phyloP scores from a whole-genome alignment of 2,113 vertebrate species.

The Antechinus flavipes region DNA sequence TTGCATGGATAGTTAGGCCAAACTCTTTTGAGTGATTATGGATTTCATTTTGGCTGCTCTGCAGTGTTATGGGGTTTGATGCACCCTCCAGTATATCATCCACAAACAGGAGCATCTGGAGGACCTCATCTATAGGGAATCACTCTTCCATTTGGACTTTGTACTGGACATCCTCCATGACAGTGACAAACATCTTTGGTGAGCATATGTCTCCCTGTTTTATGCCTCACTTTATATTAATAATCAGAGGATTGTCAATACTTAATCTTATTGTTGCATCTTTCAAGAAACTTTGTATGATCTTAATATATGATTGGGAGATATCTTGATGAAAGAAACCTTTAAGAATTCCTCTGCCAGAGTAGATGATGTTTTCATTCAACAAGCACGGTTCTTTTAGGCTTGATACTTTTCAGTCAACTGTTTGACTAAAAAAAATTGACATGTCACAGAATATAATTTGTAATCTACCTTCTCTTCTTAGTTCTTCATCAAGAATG shows the following conservation, averaged over 20 bases:
- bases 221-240: not conserved
- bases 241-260: not conserved
- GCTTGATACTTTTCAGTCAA: not conserved
- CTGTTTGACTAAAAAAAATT: not conserved
- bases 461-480: not conserved
- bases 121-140: slow-evolving; percentile 1
- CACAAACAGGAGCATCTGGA: not conserved
- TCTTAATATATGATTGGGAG: not conserved
- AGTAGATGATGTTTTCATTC: not conserved
- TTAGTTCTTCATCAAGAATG: not conserved
- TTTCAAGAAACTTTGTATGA: not conserved
- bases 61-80: not conserved
- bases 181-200: not conserved
- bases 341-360: not conserved
- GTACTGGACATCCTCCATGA: not conserved
- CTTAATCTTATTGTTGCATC: not conserved
- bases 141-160: not conserved
- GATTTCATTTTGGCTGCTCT: not conserved
- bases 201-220: slow-evolving; percentile 4
- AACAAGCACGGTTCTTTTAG: not conserved
- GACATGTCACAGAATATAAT: too few relatives aligned
- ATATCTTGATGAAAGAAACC: not conserved
- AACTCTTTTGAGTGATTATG: not conserved
- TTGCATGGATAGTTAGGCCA: not conserved
- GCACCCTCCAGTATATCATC: not conserved